Base-by-base conservation (phyloP, 2,797 vertebrate species). In the Coranthus polyacanthus region DNA sequence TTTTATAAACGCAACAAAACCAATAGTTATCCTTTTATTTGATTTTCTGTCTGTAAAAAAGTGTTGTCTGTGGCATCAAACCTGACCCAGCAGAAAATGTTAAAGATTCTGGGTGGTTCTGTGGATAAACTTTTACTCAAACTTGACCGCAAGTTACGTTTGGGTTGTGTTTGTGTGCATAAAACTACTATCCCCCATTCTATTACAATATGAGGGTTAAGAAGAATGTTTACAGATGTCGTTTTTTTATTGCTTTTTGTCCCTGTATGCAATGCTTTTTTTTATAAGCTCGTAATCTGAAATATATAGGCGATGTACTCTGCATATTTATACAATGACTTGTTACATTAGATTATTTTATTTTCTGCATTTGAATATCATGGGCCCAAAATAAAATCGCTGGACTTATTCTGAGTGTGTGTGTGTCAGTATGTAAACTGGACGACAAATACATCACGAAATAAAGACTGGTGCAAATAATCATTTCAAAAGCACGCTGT, bases 151-250 rank as follows among this genome's bases (percentile, higher is more conserved):
- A n/a, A n/a, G n/a, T n/a, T n/a, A n/a, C n/a, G n/a, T n/a, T n/a
- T n/a, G n/a, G n/a, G n/a, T n/a, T 32, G 8, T 32, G 9, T 8
- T 10, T 32, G 29, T 32, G 29, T 8, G 29, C 7, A 32, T 10
- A 32, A 32, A 32, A 32, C 29, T 9, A n/a, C n/a, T n/a, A n/a
- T n/a, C n/a, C n/a, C n/a, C n/a, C n/a, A n/a, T n/a, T n/a, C n/a
- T n/a, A n/a, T n/a, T n/a, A 32, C 29, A 32, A 32, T 32, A 10
- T 32, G 29, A 32, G 29, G 29, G 7, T 52, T 57, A 16, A 49
- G 9, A 11, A 44, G 38, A 54, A 38, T 72, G 61, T 72, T 71
- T 77, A 69, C 39, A 64, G 43, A 64, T 17, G 29, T 60, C 26
- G 32, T 45, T 22, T 36, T 17, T 34, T 62, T 43, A 36, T 26